Evolutionary conservation across 92 coral and sea anemone genomes (phyloP).

Genomic region (Scolanthus callimorphus): DNA sequence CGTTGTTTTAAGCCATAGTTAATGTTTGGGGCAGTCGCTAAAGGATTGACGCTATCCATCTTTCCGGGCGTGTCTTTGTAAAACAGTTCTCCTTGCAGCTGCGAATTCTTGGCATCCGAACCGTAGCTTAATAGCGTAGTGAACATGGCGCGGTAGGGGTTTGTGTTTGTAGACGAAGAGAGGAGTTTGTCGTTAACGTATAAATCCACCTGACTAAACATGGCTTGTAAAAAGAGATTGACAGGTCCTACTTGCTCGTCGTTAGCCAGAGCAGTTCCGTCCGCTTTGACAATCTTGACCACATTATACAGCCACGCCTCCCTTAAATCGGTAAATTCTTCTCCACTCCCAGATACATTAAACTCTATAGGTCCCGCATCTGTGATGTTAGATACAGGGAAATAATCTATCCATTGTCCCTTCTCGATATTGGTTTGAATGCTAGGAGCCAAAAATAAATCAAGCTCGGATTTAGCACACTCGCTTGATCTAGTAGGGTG

Average conservation of each 20-base stretch:
- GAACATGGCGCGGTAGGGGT: background rate
- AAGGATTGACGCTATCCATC: background rate
- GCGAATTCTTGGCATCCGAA: background rate
- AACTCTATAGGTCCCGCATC: too few species aligned
- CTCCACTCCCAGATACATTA: too few species aligned
- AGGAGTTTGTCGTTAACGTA: background rate
- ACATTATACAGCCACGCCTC: too few species aligned
- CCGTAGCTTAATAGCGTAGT: background rate
- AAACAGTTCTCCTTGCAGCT: background rate
- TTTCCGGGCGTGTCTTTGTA: background rate
- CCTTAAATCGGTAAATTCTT: too few species aligned
- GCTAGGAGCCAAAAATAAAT: conserved; percentile 28
- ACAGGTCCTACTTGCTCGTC: background rate
- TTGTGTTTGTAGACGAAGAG: background rate
- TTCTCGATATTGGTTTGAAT: conserved; percentile 32
- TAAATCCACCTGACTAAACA: background rate
- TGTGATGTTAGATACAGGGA: too few species aligned
- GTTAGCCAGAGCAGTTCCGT: background rate
- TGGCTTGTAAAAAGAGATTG: background rate
- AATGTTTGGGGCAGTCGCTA: background rate
- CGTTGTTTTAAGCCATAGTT: background rate
- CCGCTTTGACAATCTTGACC: background rate
- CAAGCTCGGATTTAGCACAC: conserved; percentile 26
- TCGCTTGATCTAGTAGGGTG: conserved; percentile 14
- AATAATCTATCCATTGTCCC: too few species aligned